phyloP scores from a whole-genome alignment of 2,888 invertebrate genomes.

The Meta bourneti region DNA sequence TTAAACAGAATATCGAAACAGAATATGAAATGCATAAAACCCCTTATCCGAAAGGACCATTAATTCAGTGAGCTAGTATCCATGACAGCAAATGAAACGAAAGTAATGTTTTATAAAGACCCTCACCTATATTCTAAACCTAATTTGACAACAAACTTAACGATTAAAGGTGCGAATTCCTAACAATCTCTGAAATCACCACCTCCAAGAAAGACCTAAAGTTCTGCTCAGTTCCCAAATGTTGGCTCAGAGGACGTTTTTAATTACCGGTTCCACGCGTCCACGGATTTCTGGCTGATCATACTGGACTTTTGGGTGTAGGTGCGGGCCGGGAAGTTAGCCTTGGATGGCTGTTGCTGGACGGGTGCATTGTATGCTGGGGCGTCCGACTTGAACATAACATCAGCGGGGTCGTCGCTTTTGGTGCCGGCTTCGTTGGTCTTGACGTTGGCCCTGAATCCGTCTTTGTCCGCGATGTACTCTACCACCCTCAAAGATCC shows the following conservation, averaged over 20 bases:
- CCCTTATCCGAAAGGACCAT: too few relatives aligned
- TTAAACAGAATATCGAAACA: too few relatives aligned
- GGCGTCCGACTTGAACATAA: slow-evolving; percentile 35
- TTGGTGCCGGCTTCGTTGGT: slow-evolving; percentile 77
- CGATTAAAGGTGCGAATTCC: too few relatives aligned
- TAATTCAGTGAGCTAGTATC: too few relatives aligned
- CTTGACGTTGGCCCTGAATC: slow-evolving; percentile 75
- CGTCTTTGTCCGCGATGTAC: slow-evolving; percentile 70
- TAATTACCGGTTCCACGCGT: slow-evolving; percentile 47
- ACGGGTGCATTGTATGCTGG: slow-evolving; percentile 6
- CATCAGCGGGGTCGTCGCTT: slow-evolving; percentile 70
- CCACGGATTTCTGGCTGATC: slow-evolving; percentile 37
- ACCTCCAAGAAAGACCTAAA: not conserved
- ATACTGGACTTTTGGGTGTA: slow-evolving; percentile 44
- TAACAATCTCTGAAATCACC: too few relatives aligned
- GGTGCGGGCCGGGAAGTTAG: slow-evolving; percentile 37
- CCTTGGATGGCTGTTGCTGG: slow-evolving; percentile 32
- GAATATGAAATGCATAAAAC: too few relatives aligned
- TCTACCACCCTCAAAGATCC: slow-evolving; percentile 65
- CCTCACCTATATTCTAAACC: too few relatives aligned
- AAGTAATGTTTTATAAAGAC: too few relatives aligned
- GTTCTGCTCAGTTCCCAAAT: slow-evolving; percentile 31
- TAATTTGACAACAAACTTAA: too few relatives aligned
- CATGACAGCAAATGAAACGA: too few relatives aligned
- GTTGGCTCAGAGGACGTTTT: not conserved